phyloP scores from a whole-genome alignment of 2,888 invertebrate species.

The Agrotis clavis region DNA sequence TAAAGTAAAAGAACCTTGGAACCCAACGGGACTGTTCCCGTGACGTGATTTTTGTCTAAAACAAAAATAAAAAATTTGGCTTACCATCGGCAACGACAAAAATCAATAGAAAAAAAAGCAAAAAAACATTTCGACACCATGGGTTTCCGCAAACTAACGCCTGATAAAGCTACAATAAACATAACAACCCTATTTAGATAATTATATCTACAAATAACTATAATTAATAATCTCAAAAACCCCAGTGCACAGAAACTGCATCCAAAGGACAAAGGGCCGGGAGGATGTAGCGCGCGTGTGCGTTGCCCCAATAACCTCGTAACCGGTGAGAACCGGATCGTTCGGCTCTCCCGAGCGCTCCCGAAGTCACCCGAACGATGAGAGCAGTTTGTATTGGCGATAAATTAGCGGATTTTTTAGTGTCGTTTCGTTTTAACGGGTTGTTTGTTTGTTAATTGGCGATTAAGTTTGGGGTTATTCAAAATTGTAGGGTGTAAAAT shows the following conservation, averaged over 20 bases:
- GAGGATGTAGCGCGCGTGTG: slow-evolving; percentile 69
- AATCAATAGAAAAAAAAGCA: too few species aligned
- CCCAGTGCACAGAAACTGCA: slow-evolving; percentile 44
- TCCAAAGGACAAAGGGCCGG: slow-evolving; percentile 32
- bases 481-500: slow-evolving; percentile 9
- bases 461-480: background rate
- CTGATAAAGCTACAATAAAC: too few species aligned
- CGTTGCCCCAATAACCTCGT: slow-evolving; percentile 70
- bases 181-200: too few species aligned
- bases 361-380: slow-evolving; percentile 55
- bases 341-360: slow-evolving; percentile 53
- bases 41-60: too few species aligned
- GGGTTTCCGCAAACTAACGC: too few species aligned
- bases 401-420: slow-evolving; percentile 33
- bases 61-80: too few species aligned
- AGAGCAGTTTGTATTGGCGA: slow-evolving; percentile 38
- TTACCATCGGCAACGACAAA: too few species aligned
- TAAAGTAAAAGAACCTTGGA: too few species aligned
- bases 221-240: background rate
- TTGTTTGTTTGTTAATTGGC: slow-evolving; percentile 10
- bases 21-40: too few species aligned
- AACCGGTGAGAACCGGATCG: slow-evolving; percentile 59
- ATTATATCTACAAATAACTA: too few species aligned
- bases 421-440: slow-evolving; percentile 17
- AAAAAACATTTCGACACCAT: too few species aligned